A percentile compares a stretch with the other conserved stretches of the same genome.
Conservation (phyloP, 2,797 vertebrate species). For the Melanotaenia maccullochi region DNA sequence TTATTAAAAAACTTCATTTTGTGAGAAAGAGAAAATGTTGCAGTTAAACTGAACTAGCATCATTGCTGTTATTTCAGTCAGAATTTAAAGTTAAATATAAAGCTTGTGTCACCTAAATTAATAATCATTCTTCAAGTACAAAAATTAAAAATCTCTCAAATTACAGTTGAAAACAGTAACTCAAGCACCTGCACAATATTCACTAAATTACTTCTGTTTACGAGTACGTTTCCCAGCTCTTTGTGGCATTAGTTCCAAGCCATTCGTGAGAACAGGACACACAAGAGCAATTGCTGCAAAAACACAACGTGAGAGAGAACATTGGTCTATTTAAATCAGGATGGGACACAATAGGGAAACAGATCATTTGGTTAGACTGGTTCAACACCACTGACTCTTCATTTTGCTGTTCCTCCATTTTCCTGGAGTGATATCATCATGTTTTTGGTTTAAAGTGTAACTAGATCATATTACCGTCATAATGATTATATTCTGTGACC, state of each 20-base stretch:
- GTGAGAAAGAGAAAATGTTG: no score
- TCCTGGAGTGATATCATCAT: not conserved
- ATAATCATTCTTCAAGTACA: not conserved
- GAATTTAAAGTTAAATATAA: no score
- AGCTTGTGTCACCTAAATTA: no score
- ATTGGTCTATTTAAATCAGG: conserved; percentile 68
- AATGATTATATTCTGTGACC: not conserved
- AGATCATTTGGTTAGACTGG: conserved; percentile 34
- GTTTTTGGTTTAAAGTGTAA: not conserved
- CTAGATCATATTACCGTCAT: not conserved
- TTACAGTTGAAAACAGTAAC: not conserved
- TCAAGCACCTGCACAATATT: not conserved
- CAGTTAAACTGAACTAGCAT: not conserved
- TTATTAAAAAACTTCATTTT: no score
- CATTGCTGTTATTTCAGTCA: not conserved
- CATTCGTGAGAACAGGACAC: conserved; percentile 23
- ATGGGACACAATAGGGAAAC: conserved; percentile 35
- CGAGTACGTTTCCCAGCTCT: not conserved
- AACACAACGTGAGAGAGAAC: conserved; percentile 3
- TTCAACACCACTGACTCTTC: conserved; percentile 15
- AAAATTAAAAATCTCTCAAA: not conserved
- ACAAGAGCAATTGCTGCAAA: conserved; percentile 32
- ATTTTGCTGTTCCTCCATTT: not conserved
- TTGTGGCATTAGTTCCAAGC: not conserved
- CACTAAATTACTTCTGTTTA: conserved; percentile 3